A percentile compares a stretch with the other conserved stretches of the same genome.
These are phyloP conservation scores for Physeter macrocephalus DNA, from an alignment of 2,113 vertebrate genomes.

Conservation along the genomic window DNA sequence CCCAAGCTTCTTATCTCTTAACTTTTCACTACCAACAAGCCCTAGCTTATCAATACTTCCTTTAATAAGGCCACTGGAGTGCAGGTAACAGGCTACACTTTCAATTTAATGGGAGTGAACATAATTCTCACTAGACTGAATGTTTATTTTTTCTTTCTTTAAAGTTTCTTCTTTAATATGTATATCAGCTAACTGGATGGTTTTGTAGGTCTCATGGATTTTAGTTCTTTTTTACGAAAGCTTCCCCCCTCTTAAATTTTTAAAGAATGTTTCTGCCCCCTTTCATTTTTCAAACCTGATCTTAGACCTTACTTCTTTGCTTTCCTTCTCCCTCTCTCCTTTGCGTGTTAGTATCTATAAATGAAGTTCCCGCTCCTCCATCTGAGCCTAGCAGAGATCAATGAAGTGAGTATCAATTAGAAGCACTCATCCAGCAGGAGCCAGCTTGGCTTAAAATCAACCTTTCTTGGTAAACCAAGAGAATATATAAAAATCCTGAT, in stretches of 20 bases:
- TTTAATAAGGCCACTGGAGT: neutral
- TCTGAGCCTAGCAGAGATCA: slow-evolving; percentile 71
- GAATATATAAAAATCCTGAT: slow-evolving; percentile 74
- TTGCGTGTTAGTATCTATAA: slow-evolving; percentile 49
- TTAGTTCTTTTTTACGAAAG: neutral
- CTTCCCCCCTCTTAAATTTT: neutral
- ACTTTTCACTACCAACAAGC: neutral
- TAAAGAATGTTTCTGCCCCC: neutral
- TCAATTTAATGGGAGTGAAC: neutral
- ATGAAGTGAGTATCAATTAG: slow-evolving; percentile 70
- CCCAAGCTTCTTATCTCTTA: neutral
- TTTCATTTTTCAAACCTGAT: slow-evolving; percentile 27
- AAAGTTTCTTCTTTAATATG: neutral
- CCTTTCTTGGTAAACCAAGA: slow-evolving; percentile 61
- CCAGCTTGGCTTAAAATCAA: slow-evolving; percentile 73
- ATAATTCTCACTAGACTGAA: neutral
- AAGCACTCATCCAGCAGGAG: slow-evolving; percentile 68
- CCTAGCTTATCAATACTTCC: neutral
- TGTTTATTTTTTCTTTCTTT: neutral
- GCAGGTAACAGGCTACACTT: neutral
- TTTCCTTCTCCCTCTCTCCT: neutral
- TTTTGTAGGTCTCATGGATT: neutral
- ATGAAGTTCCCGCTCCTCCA: slow-evolving; percentile 46
- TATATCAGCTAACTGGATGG: neutral
- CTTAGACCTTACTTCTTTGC: slow-evolving; percentile 18